Evolutionary conservation across 1,140 invertebrate species (phyloP).

Genomic region (Drosophila biarmipes): DNA sequence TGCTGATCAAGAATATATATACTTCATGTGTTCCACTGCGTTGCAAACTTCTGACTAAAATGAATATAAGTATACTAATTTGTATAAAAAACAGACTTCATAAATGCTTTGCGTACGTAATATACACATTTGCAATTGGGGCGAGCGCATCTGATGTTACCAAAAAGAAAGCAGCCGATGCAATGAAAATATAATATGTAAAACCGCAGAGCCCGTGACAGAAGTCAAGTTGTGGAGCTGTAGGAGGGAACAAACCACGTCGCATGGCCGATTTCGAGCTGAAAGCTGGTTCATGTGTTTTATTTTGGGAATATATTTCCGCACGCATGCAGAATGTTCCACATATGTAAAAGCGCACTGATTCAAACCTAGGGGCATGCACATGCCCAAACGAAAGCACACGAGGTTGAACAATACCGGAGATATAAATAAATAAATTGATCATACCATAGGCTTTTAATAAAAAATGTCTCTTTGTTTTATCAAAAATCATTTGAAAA

Average conservation of each 20-base stretch:
- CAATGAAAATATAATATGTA: slow-evolving; percentile 24
- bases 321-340: slow-evolving; percentile 28
- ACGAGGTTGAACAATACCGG: neutral
- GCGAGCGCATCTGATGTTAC: slow-evolving; percentile 9
- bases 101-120: slow-evolving; percentile 11
- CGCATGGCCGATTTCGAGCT: slow-evolving; percentile 49
- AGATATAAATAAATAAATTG: no score
- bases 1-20: no score
- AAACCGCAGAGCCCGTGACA: slow-evolving; percentile 27
- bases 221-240: slow-evolving; percentile 5
- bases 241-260: slow-evolving; percentile 15
- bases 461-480: no score
- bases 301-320: slow-evolving; percentile 66
- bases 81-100: no score
- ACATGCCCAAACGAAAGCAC: neutral
- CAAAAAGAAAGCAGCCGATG: neutral
- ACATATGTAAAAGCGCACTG: slow-evolving; percentile 36
- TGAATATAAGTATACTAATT: no score
- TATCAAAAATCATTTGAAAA: no score
- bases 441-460: no score
- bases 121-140: slow-evolving; percentile 40
- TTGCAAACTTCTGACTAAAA: no score
- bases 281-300: slow-evolving; percentile 75
- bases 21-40: no score
- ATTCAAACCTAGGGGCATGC: slow-evolving; percentile 20